A percentile compares a stretch with the other conserved stretches of the same genome.
These are phyloP conservation scores for Tauraco hartlaubi DNA, from an alignment of 2,797 vertebrate species.

Conservation along the genomic window DNA sequence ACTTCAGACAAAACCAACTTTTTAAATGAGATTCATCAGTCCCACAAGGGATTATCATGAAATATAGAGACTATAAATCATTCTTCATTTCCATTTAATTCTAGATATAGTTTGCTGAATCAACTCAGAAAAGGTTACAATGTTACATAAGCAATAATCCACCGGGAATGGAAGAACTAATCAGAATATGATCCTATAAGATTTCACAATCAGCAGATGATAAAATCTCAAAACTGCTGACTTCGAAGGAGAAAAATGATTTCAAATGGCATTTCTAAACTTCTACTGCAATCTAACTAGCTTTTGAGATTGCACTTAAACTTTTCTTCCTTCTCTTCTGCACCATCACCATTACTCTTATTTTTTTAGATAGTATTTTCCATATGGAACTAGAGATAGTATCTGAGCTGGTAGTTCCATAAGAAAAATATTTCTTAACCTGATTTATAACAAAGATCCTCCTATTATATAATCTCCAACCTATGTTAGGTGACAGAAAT, in stretches of 20 bases:
- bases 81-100: neutral
- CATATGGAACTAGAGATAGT: neutral
- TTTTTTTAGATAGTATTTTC: neutral
- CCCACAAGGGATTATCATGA: neutral
- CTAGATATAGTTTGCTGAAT: neutral
- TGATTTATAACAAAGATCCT: neutral
- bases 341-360: neutral
- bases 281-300: neutral
- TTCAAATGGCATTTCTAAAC: neutral
- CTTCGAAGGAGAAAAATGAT: slow-evolving; percentile 4
- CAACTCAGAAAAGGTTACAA: neutral
- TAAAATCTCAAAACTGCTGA: neutral
- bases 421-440: neutral
- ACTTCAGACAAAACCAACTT: neutral
- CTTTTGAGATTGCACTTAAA: neutral
- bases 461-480: neutral
- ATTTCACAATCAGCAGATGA: slow-evolving; percentile 15
- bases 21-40: neutral
- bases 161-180: neutral
- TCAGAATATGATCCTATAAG: neutral
- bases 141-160: neutral
- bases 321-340: neutral
- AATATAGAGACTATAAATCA: neutral
- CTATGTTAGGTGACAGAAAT: neutral
- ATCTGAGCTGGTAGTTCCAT: neutral